Evolutionary conservation across 2,113 vertebrate species (phyloP), one percentile per base, ranked within the genome.

Genomic region (Actinemys pallida): DNA sequence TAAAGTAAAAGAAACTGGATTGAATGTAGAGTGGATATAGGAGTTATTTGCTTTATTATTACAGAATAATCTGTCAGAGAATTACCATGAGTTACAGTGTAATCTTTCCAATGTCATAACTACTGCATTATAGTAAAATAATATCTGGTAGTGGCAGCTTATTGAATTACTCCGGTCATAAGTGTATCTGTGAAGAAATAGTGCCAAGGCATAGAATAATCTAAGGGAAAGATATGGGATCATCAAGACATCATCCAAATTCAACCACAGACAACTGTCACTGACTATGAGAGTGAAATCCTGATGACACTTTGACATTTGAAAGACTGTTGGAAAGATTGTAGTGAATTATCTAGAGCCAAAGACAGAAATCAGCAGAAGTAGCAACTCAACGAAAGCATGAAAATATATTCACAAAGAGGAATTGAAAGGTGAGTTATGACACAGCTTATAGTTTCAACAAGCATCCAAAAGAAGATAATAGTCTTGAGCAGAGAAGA

Each of bases 121-220:
- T 86, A 65, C 49, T 72, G 9, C 14, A 45, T 75, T 87, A 89
- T 94, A 88, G 16, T 94, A 95, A 97, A 78, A 93, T 97, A 97
- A 90, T 92, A 42, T 78, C 76, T 94, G 86, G 84, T 86, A 86
- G 78, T 96, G 90, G 94, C 93, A 98, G 88, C 86, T 97, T 96
- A 91, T 97, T 96, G 84, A 78, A 88, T 54, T 88, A 93, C 85
- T 96, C 89, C 83, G 96, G 84, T 94, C 96, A 94, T 90, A 76
- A 75, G 78, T 92, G 90, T 96, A 97, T 97, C 95, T 98, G 93
- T 95, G 96, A 97, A 97, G 93, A 98, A 96, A 95, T 14, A 93
- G 56, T 96, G 88, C 97, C 91, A 98, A 97, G 84, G 94, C 92
- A 93, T 86, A 97, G 96, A 97, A 93, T 93, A 97, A 95, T 97